Conservation (phyloP, 2,113 vertebrate genomes). For the Chloebia gouldiae region DNA sequence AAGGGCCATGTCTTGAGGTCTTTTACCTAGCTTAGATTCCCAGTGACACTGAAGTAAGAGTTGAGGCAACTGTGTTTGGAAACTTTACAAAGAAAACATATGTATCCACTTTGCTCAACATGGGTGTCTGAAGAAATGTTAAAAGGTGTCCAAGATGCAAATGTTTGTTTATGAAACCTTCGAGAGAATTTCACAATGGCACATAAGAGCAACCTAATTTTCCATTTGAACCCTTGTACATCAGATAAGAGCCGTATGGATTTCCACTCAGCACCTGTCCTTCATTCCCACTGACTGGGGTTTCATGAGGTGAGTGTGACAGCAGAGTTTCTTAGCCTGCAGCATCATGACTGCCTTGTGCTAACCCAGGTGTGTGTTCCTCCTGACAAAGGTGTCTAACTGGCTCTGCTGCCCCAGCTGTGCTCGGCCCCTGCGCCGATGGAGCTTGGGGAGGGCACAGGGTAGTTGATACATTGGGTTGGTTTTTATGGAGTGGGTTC, state of each 20-base stretch:
- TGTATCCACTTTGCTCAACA: conserved; percentile 53
- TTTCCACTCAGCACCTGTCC: neutral
- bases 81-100: conserved; percentile 42
- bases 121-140: conserved; percentile 47
- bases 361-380: neutral
- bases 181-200: neutral
- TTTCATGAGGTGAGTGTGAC: neutral
- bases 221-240: conserved; percentile 23
- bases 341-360: neutral
- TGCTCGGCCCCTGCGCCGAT: neutral
- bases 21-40: conserved; percentile 26
- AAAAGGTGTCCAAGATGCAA: conserved; percentile 52
- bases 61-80: conserved; percentile 43
- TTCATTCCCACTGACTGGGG: neutral
- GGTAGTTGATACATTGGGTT: neutral
- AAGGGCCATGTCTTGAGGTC: neutral
- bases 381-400: neutral
- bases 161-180: conserved; percentile 36
- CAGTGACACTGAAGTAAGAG: neutral
- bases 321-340: neutral
- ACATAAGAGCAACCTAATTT: neutral
- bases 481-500: neutral
- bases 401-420: neutral
- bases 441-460: neutral
- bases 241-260: neutral